These are phyloP conservation scores for Matsumyia berberina DNA, from an alignment of 2,888 invertebrate genomes.

Conservation along the genomic window DNA sequence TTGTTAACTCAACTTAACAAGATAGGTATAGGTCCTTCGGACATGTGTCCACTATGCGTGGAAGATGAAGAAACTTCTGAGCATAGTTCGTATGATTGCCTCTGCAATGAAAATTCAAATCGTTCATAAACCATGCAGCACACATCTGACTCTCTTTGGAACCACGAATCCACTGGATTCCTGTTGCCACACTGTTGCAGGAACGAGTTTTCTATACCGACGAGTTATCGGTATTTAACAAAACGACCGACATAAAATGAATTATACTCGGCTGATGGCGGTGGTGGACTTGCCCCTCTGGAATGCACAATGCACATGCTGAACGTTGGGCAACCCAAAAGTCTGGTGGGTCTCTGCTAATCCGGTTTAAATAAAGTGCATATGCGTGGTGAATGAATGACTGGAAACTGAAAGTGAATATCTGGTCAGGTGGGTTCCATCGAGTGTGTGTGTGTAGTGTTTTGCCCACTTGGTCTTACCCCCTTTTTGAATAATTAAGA, in stretches of 20 bases:
- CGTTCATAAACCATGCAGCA: slow-evolving; percentile 3
- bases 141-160: slow-evolving; percentile 31
- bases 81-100: too few relatives aligned
- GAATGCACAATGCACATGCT: slow-evolving; percentile 36
- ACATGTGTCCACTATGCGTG: too few relatives aligned
- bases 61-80: too few relatives aligned
- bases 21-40: too few relatives aligned
- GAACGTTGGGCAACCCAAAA: slow-evolving; percentile 8
- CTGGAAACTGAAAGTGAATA: slow-evolving; percentile 63
- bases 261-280: slow-evolving; percentile 26
- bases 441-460: background rate
- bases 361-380: slow-evolving; percentile 44
- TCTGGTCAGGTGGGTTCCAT: slow-evolving; percentile 48
- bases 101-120: background rate
- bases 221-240: slow-evolving; percentile 58
- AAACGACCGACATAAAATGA: slow-evolving; percentile 51
- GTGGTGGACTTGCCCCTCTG: slow-evolving; percentile 8
- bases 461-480: slow-evolving; percentile 23
- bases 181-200: background rate
- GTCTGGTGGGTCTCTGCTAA: slow-evolving; percentile 11
- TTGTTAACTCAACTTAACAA: too few relatives aligned
- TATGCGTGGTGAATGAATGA: slow-evolving; percentile 38
- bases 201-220: slow-evolving; percentile 39
- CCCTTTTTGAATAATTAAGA: slow-evolving; percentile 42
- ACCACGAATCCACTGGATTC: slow-evolving; percentile 10